Base-by-base conservation (phyloP, 2,888 invertebrate species). In the Tryphoninae sp. region DNA sequence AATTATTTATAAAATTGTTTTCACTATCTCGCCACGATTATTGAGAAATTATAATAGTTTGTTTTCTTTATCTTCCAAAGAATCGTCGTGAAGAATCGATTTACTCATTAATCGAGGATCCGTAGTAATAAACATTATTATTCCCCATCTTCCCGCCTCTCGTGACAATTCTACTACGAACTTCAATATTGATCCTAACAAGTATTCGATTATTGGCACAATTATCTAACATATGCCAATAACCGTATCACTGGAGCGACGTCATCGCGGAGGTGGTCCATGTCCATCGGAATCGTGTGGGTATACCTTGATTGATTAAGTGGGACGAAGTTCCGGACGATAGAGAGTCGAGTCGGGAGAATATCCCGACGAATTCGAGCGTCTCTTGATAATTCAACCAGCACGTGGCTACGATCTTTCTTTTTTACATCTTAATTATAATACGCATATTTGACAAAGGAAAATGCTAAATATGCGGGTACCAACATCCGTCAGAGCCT, bases 381-480 rank as follows among this genome's bases (percentile, higher is more conserved):
- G 55, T 53, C 19, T 22, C 58, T 40, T 9, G 59, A 49, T 42
- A 22, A 40, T 33, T 33, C 33, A 33, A 33, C 33, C 6, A 33
- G 16, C 26, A 45, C 49, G 59, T 49, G 61, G 22, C 33, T 3
- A 33, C 7, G 33, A 6, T 0, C 6, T 33, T 3, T 33, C 33
- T 33, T 33, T 33, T 33, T 33, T 33, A 33, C 6, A 6, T 33
- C 33, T 33, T 33, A 33, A 33, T 33, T 33, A 33, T 33, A 33
- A 33, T 33, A 33, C 33, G 4, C 33, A 33, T 33, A 33, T 53
- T 53, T 53, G 53, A 53, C 53, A 64, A 73, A 40, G 23, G 33
- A 67, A 65, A 13, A 22, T 45, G 11, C 53, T 11, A 61, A 76
- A 68, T 61, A 68, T 76, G 68, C 76, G 59, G 76, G 61, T 53